Evolutionary conservation across 2,113 vertebrate genomes (phyloP), one percentile per base, ranked within the genome.

Genomic region (Cercopithecus mona): DNA sequence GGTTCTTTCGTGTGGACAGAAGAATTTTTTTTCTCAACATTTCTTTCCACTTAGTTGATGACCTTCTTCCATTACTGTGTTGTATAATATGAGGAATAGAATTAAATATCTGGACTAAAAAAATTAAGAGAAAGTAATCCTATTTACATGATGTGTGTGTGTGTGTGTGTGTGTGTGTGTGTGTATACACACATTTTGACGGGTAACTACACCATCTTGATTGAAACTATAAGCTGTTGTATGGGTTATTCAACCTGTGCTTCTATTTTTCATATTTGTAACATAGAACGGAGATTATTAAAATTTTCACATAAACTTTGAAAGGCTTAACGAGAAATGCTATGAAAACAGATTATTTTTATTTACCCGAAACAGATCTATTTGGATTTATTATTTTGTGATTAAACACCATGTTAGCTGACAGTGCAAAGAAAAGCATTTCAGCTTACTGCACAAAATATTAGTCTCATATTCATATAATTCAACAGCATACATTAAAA

Each of bases 341-440:
- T 78, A 43, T 50, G 40, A 87, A 45, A 94, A 30, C 7, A 75
- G 68, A 92, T 87, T 93, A 81, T 35, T 95, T 96, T 70, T 61
- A 48, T 94, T 88, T 81, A 59, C 50, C 48, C 76, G 59, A 14
- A 94, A 55, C 25, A 55, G 35, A 0, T 66, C 59, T 72, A n/a
- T 81, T 48, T n/a, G 55, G 5, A 11, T 70, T 91, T 35, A n/a
- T 32, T 64, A n/a, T 38, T 72, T 83, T 30, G 5, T 59, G 45
- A 40, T 50, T 80, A 70, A 81, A 75, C 83, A 57, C 48, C 81
- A 17, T 45, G 1, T 16, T 87, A 72, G 17, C 2, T 90, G 57
- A 81, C 25, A 35, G 2, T 27, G 32, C 45, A 93, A 88, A 92
- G 32, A 52, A 93, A 88, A 92, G 9, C 0, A 5, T 70, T 83